Base-by-base conservation (phyloP, 1,140 invertebrate species). In the Brachionus calyciflorus region DNA sequence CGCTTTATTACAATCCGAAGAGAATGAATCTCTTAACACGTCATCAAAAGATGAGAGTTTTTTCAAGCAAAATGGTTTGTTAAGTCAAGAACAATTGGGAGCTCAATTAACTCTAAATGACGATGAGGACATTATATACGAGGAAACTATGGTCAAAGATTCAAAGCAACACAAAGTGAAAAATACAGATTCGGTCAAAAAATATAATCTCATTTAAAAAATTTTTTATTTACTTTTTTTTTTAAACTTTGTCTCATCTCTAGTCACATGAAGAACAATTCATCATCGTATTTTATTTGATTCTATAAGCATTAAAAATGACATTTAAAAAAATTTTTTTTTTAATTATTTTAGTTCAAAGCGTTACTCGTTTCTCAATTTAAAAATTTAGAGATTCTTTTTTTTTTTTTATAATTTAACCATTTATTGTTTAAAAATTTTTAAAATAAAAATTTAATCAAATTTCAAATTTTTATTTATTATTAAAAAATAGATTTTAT, bases 181-280 rank as follows among this genome's bases (percentile, higher is more conserved):
- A 1, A 30, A 60, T 17, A n/a, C 30, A 7, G n/a, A 60, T 40
- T 60, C 28, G 3, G 33, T 60, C 28, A 60, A 60, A 60, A 60
- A 60, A 60, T 60, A 60, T 30, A 60, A 60, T 60, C 28, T 60
- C 26, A 60, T 60, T 60, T 60, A 60, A 26, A 60, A 33, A 12
- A 4, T n/a, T 33, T 30, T 60, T 30, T 33, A 55, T 55, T 55
- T 26, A 26, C 33, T 14, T 33, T 9, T 60, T 21, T 33, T 33
- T 60, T 19, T 60, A 5, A 5, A 37, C 9, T 37, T 37, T 37
- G 33, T 37, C 33, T 37, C 3, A 9, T 37, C 33, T 5, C 33
- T 37, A n/a, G n/a, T n/a, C n/a, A n/a, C n/a, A n/a, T n/a, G n/a
- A n/a, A n/a, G n/a, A n/a, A n/a, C n/a, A n/a, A n/a, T n/a, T n/a